These are phyloP conservation scores for Hemiscyllium ocellatum DNA, from an alignment of 2,113 vertebrate species.

Conservation along the genomic window DNA sequence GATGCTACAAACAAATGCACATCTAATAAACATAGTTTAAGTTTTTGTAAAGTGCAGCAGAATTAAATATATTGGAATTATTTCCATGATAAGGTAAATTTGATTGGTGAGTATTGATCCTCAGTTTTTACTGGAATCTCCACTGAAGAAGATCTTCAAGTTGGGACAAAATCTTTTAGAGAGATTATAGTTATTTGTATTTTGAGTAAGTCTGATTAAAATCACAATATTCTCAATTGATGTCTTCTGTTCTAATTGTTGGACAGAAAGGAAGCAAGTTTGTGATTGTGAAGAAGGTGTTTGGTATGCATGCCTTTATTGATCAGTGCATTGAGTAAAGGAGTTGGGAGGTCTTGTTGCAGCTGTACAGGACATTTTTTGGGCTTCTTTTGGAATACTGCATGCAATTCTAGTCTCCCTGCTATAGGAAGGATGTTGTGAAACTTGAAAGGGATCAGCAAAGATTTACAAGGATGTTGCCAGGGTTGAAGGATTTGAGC, in stretches of 20 bases:
- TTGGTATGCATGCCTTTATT: no score
- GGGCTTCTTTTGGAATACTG: no score
- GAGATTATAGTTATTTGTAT: not conserved
- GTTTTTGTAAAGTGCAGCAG: not conserved
- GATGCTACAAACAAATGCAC: not conserved
- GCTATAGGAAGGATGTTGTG: no score
- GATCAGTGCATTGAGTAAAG: no score
- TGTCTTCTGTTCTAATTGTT: not conserved
- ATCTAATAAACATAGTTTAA: not conserved
- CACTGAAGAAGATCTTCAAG: not conserved
- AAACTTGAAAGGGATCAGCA: no score
- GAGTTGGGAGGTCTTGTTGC: no score
- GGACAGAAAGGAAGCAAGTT: not conserved
- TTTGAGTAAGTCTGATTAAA: not conserved
- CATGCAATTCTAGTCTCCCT: no score
- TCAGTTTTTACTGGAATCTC: not conserved
- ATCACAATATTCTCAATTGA: not conserved
- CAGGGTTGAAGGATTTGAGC: no score
- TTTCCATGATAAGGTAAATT: not conserved
- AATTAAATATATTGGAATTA: not conserved
- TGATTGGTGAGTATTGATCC: not conserved
- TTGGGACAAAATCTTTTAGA: not conserved
- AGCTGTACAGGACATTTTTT: no score
- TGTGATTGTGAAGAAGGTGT: no score
- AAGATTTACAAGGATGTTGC: no score